Evolutionary conservation across 2,113 vertebrate genomes (phyloP).

Genomic region (Lasiurus borealis): DNA sequence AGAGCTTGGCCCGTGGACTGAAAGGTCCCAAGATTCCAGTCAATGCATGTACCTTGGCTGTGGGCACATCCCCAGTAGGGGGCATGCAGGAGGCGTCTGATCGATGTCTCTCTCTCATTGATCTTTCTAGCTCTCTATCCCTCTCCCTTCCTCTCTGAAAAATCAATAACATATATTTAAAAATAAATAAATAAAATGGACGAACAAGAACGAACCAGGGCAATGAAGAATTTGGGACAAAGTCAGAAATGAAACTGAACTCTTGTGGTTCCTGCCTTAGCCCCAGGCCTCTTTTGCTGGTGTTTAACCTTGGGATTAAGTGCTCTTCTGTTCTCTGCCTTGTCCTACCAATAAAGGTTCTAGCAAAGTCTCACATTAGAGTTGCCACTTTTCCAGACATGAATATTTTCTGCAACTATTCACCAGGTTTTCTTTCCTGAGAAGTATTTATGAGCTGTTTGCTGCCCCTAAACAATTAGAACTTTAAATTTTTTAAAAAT

Average conservation of each 20-base stretch:
- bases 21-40: too few relatives aligned
- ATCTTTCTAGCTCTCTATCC: too few relatives aligned
- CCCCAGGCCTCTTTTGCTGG: neutral
- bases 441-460: conserved; percentile 17
- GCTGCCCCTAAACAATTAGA: neutral
- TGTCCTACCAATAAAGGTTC: neutral
- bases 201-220: neutral
- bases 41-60: too few relatives aligned
- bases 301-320: neutral
- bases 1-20: too few relatives aligned
- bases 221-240: neutral
- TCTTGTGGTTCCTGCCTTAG: neutral
- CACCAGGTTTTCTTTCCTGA: neutral
- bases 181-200: neutral
- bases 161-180: too few relatives aligned
- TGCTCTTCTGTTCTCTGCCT: neutral
- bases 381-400: neutral
- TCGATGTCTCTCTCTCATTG: too few relatives aligned
- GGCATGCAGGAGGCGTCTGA: too few relatives aligned
- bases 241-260: neutral
- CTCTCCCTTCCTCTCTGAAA: too few relatives aligned
- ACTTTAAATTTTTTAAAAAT: neutral
- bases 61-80: too few relatives aligned
- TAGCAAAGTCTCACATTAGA: neutral
- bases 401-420: neutral